Evolutionary conservation across 2,888 invertebrate species (phyloP).

Genomic region (Geotrupes spiniger): DNA sequence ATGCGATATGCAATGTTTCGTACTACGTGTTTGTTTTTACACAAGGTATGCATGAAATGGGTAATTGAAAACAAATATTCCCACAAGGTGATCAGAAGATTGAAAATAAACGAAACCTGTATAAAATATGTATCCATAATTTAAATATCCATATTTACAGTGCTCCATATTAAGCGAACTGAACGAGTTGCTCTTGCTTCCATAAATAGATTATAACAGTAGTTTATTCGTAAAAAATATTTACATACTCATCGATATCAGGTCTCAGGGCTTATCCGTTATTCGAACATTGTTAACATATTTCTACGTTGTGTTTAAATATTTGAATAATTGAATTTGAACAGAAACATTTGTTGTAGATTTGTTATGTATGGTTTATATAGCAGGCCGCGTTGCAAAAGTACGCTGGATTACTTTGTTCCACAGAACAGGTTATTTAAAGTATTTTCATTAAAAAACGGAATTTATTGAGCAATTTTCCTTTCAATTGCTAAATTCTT

Average conservation of each 20-base stretch:
- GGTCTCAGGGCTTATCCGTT: conserved; percentile 1
- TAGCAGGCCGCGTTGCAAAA: too few relatives aligned
- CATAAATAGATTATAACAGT: conserved; percentile 4
- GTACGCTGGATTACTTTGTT: too few relatives aligned
- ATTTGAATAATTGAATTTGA: not conserved
- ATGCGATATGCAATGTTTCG: too few relatives aligned
- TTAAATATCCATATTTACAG: not conserved
- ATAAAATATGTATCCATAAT: too few relatives aligned
- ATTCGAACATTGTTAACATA: conserved; percentile 5
- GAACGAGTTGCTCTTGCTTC: conserved; percentile 4
- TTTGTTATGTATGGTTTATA: too few relatives aligned
- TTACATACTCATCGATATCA: conserved; percentile 4
- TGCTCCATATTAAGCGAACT: conserved; percentile 5
- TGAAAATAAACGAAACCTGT: too few relatives aligned
- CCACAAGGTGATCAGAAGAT: too few relatives aligned
- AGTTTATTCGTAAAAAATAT: conserved; percentile 3
- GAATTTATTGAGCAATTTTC: conserved; percentile 6
- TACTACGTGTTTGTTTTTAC: too few relatives aligned
- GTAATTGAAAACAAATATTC: too few relatives aligned
- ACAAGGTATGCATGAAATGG: too few relatives aligned
- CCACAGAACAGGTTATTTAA: not conserved
- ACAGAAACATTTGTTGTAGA: too few relatives aligned
- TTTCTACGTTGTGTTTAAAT: conserved; percentile 2
- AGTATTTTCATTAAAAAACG: not conserved
- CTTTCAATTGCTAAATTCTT: conserved; percentile 5